These are phyloP conservation scores for Caenorhabditis afra DNA, from an alignment of 2,888 invertebrate species.

Conservation along the genomic window DNA sequence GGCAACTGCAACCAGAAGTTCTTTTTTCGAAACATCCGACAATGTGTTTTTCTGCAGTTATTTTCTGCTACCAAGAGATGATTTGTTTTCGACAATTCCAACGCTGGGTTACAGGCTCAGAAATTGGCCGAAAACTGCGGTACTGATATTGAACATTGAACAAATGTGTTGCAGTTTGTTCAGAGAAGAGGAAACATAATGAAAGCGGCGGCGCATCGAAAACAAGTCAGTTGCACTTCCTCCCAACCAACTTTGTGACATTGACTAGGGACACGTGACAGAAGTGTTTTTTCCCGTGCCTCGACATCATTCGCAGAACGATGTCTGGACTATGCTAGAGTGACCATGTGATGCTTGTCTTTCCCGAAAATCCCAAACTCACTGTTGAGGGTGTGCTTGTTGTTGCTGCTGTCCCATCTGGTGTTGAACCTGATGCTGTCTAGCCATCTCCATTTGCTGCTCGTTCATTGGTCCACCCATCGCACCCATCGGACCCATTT, in stretches of 20 bases:
- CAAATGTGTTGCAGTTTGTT: too few relatives aligned
- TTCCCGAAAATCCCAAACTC: not conserved
- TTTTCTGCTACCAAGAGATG: constrained; percentile 27
- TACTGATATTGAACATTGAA: too few relatives aligned
- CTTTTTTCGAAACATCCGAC: constrained; percentile 13
- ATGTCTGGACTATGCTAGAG: constrained; percentile 26
- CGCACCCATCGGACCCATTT: constrained; percentile 13
- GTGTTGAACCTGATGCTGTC: constrained; percentile 33
- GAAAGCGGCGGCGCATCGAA: too few relatives aligned
- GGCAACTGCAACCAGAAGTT: not conserved
- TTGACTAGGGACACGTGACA: constrained; percentile 12
- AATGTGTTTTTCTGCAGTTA: not conserved
- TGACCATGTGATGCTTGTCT: not conserved
- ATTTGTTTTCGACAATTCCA: constrained; percentile 30
- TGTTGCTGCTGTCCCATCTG: constrained; percentile 46
- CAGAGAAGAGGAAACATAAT: too few relatives aligned
- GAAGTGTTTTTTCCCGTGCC: constrained; percentile 26
- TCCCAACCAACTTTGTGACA: not conserved
- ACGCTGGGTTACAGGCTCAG: too few relatives aligned
- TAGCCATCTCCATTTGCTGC: constrained; percentile 26
- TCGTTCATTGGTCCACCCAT: constrained; percentile 33
- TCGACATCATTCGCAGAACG: constrained; percentile 20
- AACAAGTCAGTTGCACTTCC: not conserved
- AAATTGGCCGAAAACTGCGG: too few relatives aligned
- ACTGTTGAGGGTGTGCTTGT: constrained; percentile 20